Conservation (phyloP, 1,140 invertebrate species). For the Drosophila nasuta region DNA sequence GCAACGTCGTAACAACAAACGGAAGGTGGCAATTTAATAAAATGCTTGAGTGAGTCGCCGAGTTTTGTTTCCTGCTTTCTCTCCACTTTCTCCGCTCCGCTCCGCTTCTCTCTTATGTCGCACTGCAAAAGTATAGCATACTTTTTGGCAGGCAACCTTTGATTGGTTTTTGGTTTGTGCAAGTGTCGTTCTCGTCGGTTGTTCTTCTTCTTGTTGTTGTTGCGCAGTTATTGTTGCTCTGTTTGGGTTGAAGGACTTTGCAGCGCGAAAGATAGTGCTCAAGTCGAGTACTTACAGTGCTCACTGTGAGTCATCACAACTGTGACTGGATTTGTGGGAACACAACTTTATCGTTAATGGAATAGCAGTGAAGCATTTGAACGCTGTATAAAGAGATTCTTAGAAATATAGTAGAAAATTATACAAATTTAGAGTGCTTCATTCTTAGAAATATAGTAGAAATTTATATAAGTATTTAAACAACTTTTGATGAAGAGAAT, state of each 20-base stretch:
- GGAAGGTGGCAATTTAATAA: conserved; percentile 85
- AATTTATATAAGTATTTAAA: no score
- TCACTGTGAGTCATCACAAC: conserved; percentile 17
- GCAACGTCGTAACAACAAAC: conserved; percentile 72
- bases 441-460: no score
- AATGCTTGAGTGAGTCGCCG: conserved; percentile 83
- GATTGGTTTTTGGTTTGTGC: conserved; percentile 65
- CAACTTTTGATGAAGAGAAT: no score
- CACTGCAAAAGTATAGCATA: conserved; percentile 64
- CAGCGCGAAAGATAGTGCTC: conserved; percentile 12
- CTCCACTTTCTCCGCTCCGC: background rate
- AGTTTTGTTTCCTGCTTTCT: conserved; percentile 77
- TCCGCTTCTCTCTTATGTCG: background rate
- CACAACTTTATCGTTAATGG: background rate
- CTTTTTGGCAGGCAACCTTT: conserved; percentile 72
- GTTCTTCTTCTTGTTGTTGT: no score
- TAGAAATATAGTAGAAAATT: no score
- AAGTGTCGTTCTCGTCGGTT: conserved; percentile 1
- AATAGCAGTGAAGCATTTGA: background rate
- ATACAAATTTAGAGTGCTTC: no score
- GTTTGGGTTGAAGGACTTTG: conserved; percentile 23
- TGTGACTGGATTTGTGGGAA: background rate
- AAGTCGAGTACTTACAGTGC: conserved; percentile 8
- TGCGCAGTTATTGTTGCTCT: conserved; percentile 17
- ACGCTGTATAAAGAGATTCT: background rate